Percentiles rank a stretch among this genome's conserved stretches.
phyloP scores from a whole-genome alignment of 2,113 vertebrate species.

The Hypocryptadius cinnamomeus region DNA sequence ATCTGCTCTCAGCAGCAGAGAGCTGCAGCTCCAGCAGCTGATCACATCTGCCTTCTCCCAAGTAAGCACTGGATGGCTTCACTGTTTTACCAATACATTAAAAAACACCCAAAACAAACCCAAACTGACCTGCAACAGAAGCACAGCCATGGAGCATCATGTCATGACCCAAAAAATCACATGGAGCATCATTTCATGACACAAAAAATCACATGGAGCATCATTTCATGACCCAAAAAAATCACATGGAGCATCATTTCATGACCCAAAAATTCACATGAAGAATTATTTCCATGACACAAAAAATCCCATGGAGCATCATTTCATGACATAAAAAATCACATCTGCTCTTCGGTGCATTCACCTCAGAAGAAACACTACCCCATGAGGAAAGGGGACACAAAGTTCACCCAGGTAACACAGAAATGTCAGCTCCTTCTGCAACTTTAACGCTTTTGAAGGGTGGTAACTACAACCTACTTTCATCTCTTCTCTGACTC shows the following conservation, averaged over 20 bases:
- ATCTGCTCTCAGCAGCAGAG: background rate
- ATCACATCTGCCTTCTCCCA: background rate
- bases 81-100: background rate
- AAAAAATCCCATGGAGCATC: background rate
- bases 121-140: background rate
- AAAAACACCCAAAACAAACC: background rate
- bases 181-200: background rate
- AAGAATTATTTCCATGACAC: too few relatives aligned
- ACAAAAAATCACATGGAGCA: background rate
- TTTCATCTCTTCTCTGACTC: background rate
- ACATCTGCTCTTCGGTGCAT: background rate
- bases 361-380: background rate
- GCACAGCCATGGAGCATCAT: background rate
- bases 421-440: background rate
- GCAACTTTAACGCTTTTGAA: background rate
- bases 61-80: background rate
- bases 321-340: background rate
- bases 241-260: background rate
- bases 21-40: background rate
- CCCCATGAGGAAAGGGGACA: background rate
- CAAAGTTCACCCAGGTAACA: background rate
- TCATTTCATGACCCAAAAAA: too few relatives aligned
- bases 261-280: too few relatives aligned
- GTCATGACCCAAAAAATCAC: background rate
- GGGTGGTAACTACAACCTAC: background rate